Percentiles rank a stretch among this genome's conserved stretches.
These are phyloP conservation scores for Melanotaenia parkinsoni DNA, from an alignment of 2,797 vertebrate genomes.

Conservation along the genomic window DNA sequence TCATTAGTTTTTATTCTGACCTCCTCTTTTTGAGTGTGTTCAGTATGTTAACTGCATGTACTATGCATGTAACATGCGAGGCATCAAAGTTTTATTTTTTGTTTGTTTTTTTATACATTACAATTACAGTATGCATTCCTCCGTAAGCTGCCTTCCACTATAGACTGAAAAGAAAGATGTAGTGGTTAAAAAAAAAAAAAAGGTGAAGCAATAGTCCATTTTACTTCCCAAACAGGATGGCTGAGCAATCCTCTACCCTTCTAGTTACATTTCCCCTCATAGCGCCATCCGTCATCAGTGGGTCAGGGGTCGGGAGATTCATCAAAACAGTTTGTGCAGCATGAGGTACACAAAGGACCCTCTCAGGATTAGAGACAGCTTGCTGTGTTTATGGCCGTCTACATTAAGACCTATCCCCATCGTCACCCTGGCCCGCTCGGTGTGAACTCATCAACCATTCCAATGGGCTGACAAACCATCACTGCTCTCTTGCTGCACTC, in stretches of 20 bases:
- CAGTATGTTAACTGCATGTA: background rate
- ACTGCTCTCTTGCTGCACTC: conserved; percentile 30
- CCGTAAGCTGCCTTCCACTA: conserved; percentile 23
- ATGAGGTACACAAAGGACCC: conserved; percentile 90
- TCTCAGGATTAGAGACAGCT: conserved; percentile 91
- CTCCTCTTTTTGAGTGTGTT: conserved; percentile 19
- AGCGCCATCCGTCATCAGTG: conserved; percentile 85
- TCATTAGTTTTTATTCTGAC: conserved; percentile 23
- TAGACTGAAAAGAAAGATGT: conserved; percentile 46
- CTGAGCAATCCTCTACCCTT: conserved; percentile 58
- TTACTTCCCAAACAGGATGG: conserved; percentile 85
- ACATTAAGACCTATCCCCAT: conserved; percentile 85
- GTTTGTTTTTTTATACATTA: background rate
- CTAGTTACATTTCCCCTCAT: conserved; percentile 84
- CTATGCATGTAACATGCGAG: background rate
- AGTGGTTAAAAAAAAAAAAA: conserved; percentile 32
- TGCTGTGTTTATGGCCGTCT: conserved; percentile 90
- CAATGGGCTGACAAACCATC: conserved; percentile 69
- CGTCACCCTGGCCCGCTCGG: conserved; percentile 72
- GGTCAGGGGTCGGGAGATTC: conserved; percentile 90
- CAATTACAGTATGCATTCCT: background rate
- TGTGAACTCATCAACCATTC: conserved; percentile 87
- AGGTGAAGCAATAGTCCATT: conserved; percentile 69
- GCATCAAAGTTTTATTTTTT: background rate
- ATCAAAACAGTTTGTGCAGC: conserved; percentile 95